These are phyloP conservation scores for Fabriciana adippe DNA, from an alignment of 2,888 invertebrate genomes.

Conservation along the genomic window DNA sequence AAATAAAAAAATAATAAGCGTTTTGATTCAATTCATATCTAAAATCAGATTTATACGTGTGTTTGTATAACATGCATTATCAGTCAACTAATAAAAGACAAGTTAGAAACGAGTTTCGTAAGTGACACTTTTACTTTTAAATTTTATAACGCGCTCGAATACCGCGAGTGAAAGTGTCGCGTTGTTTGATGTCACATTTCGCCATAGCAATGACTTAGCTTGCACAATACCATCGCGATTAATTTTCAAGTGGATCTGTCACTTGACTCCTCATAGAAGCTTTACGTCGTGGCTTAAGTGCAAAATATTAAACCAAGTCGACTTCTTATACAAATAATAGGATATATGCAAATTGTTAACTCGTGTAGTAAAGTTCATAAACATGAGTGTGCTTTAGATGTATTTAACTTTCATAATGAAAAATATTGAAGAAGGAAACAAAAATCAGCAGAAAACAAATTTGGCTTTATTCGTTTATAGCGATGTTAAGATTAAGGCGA, in stretches of 20 bases:
- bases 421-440: no score
- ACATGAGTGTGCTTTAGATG: no score
- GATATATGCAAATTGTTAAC: no score
- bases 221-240: slow-evolving; percentile 31
- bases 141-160: slow-evolving; percentile 44
- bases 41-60: slow-evolving; percentile 10
- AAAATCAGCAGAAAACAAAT: no score
- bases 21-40: background rate
- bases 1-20: no score
- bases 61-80: slow-evolving; percentile 32
- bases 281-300: no score
- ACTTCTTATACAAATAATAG: no score
- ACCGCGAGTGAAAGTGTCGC: slow-evolving; percentile 50
- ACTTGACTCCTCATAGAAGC: slow-evolving; percentile 12
- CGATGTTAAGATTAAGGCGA: no score
- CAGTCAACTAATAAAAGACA: slow-evolving; percentile 7
- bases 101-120: slow-evolving; percentile 51
- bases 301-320: no score
- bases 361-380: no score
- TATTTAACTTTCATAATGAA: no score
- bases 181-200: slow-evolving; percentile 48
- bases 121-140: slow-evolving; percentile 69
- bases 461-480: no score
- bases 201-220: slow-evolving; percentile 36
- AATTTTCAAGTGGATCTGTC: slow-evolving; percentile 24